phyloP scores from a whole-genome alignment of 2,888 invertebrate species.

The Drosophila algonquin region DNA sequence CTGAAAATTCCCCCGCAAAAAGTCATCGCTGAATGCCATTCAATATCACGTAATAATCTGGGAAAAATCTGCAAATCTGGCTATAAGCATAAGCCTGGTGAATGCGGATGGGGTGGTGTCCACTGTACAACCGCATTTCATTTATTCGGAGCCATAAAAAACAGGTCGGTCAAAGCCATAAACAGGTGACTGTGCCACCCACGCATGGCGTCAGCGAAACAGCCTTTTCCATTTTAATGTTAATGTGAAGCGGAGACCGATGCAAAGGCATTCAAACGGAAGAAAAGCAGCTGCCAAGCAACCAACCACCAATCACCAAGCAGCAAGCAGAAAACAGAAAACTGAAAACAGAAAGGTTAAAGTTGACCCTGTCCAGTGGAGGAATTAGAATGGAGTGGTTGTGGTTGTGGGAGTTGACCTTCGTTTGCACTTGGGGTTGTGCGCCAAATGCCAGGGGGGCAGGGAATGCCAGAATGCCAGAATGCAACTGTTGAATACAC shows the following conservation, averaged over 20 bases:
- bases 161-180: constrained; percentile 22
- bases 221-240: constrained; percentile 18
- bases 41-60: constrained; percentile 44
- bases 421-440: constrained; percentile 39
- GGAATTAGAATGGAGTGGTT: not conserved
- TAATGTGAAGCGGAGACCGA: constrained; percentile 40
- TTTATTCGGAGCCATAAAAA: constrained; percentile 54
- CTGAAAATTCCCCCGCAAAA: too few species aligned
- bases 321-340: constrained; percentile 12
- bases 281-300: constrained; percentile 43
- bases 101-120: constrained; percentile 9
- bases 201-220: constrained; percentile 17
- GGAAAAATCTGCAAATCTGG: constrained; percentile 21
- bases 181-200: constrained; percentile 38
- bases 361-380: constrained; percentile 17
- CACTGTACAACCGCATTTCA: constrained; percentile 23
- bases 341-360: constrained; percentile 36
- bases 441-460: constrained; percentile 12
- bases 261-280: constrained; percentile 46
- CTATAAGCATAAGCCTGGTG: not conserved
- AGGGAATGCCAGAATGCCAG: not conserved
- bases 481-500: constrained; percentile 35
- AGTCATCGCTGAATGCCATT: constrained; percentile 2
- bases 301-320: not conserved
- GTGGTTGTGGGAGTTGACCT: constrained; percentile 29